Conservation (phyloP, 1,140 invertebrate genomes). For the Pseudoatta argentina region DNA sequence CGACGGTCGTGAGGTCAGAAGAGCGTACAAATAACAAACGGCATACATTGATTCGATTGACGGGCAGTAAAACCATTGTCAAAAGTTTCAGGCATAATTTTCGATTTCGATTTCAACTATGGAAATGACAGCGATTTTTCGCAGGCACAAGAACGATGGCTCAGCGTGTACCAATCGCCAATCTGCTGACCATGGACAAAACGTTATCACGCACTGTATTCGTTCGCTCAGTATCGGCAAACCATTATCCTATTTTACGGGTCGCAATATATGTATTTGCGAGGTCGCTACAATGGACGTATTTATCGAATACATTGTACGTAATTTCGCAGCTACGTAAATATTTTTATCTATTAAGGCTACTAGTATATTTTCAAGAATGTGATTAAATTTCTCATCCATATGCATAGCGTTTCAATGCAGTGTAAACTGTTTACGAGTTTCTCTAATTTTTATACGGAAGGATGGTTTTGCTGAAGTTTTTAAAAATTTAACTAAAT, state of each 20-base stretch:
- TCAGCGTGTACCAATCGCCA: constrained; percentile 49
- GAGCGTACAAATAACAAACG: constrained; percentile 41
- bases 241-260: constrained; percentile 73
- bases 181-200: constrained; percentile 72
- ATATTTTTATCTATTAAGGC: constrained; percentile 56
- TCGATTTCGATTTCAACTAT: constrained; percentile 31
- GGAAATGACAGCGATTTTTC: constrained; percentile 26
- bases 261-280: constrained; percentile 70
- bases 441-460: neutral
- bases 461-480: too few species aligned
- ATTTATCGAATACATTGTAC: constrained; percentile 49
- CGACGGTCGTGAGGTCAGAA: neutral
- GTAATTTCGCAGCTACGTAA: constrained; percentile 40
- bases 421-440: neutral
- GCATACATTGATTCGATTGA: constrained; percentile 54
- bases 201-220: constrained; percentile 64
- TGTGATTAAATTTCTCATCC: neutral
- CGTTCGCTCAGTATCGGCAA: constrained; percentile 64
- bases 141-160: constrained; percentile 7
- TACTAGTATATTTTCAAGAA: neutral
- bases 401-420: neutral
- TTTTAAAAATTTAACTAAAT: too few species aligned
- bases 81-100: constrained; percentile 32
- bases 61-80: neutral
- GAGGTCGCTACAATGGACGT: constrained; percentile 53